Conservation (phyloP, 92 coral and sea anemone species). For the Galaxea fascicularis region DNA sequence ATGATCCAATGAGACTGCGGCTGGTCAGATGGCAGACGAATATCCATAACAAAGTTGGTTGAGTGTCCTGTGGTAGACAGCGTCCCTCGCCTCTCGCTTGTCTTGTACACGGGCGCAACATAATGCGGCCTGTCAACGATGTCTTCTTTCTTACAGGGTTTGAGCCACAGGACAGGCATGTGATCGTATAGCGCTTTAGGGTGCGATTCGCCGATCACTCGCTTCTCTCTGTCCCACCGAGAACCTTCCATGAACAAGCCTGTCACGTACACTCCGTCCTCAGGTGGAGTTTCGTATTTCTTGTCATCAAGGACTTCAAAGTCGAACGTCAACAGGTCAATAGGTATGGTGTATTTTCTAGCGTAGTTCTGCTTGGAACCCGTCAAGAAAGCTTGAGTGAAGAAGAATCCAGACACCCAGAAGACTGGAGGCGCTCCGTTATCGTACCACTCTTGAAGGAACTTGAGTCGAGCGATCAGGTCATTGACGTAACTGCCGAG, state of each 20-base stretch:
- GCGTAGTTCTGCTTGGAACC: conserved; percentile 99
- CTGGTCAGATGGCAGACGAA: conserved; percentile 99
- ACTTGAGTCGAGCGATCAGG: conserved; percentile 91
- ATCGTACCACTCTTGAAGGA: conserved; percentile 98
- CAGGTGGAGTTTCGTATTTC: conserved; percentile 90
- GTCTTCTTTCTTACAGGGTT: conserved; percentile 96
- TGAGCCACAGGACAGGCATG: conserved; percentile 97
- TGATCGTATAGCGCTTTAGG: conserved; percentile 88
- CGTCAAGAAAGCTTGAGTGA: conserved; percentile 98
- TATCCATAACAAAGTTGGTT: conserved; percentile 99
- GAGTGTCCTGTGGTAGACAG: conserved; percentile 99
- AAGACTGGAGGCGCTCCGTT: conserved; percentile 90
- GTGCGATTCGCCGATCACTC: conserved; percentile 89
- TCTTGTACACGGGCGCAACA: conserved; percentile 96
- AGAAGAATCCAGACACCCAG: conserved; percentile 98
- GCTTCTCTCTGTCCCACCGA: conserved; percentile 91
- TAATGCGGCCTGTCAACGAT: conserved; percentile 87
- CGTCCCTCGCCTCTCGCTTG: conserved; percentile 98
- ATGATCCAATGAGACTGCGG: conserved; percentile 99
- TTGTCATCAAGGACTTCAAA: conserved; percentile 94
- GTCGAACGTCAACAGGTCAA: conserved; percentile 93
- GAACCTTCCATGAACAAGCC: conserved; percentile 99
- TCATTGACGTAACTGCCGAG: conserved; percentile 98
- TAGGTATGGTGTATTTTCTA: conserved; percentile 97
- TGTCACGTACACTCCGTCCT: conserved; percentile 94